phyloP scores from a whole-genome alignment of 2,113 vertebrate species.

The Gymnorhina tibicen region DNA sequence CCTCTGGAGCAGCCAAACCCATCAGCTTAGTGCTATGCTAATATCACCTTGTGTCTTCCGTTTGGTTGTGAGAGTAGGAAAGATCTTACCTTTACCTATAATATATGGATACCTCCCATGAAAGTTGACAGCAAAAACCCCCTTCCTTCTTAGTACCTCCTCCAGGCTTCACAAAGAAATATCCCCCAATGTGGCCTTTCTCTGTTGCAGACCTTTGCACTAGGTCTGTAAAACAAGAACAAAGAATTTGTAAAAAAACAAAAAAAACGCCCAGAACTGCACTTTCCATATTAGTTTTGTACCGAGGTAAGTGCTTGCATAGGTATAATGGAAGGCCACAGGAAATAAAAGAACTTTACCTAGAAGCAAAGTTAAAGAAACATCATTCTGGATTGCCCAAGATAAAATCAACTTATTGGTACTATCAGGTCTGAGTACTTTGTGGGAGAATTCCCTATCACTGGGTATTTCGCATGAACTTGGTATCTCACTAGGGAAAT shows the following conservation, averaged over 20 bases:
- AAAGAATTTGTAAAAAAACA: neutral
- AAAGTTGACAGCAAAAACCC: neutral
- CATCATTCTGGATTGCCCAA: neutral
- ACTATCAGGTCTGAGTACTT: neutral
- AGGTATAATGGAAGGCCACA: neutral
- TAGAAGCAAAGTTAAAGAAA: neutral
- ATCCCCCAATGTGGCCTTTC: neutral
- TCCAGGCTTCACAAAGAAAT: neutral
- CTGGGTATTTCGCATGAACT: neutral
- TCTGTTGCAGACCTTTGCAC: neutral
- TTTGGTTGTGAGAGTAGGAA: neutral
- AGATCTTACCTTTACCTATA: neutral
- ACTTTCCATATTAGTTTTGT: neutral
- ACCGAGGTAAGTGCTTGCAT: neutral
- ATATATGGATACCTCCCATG: neutral
- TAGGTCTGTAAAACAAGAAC: neutral
- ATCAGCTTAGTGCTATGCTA: neutral
- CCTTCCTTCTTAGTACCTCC: neutral
- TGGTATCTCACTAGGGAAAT: neutral
- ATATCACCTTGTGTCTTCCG: neutral
- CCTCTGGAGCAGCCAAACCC: neutral
- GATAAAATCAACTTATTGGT: neutral
- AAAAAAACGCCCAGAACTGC: rapidly evolving
- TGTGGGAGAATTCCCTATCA: neutral
- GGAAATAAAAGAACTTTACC: neutral